phyloP scores from a whole-genome alignment of 2,797 vertebrate species.

The Spinibarbus caldwelli region DNA sequence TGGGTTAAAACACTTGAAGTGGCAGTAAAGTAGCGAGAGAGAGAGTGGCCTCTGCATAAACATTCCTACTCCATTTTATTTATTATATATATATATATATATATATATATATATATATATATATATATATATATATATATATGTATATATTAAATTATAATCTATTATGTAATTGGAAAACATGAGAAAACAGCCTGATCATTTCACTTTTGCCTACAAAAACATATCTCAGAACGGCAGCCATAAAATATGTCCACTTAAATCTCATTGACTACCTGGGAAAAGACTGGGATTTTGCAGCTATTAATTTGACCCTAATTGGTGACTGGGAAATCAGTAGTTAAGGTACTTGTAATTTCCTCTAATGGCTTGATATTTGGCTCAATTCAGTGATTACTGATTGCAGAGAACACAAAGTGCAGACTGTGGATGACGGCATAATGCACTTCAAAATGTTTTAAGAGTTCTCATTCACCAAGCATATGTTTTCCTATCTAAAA shows the following conservation, averaged over 20 bases:
- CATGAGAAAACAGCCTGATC: neutral
- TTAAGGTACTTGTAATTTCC: constrained; percentile 23
- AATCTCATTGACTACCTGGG: constrained; percentile 8
- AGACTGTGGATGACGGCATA: neutral
- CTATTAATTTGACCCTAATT: constrained; percentile 13
- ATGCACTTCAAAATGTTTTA: neutral
- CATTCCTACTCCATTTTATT: neutral
- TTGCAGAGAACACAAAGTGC: neutral
- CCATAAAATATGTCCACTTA: neutral
- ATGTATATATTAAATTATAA: neutral
- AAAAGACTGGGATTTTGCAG: neutral
- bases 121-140: too few species aligned
- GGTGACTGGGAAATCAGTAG: neutral
- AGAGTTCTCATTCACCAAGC: neutral
- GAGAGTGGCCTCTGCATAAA: neutral
- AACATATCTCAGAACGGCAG: neutral
- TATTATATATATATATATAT: too few species aligned
- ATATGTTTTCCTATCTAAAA: neutral
- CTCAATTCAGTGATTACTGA: constrained; percentile 5
- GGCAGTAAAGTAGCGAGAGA: constrained; percentile 35
- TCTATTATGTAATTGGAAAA: neutral
- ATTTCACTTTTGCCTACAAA: neutral
- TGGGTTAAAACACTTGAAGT: constrained; percentile 18
- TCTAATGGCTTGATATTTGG: constrained; percentile 14
- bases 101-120: neutral